Percentiles rank a stretch among this genome's conserved stretches.
These are phyloP conservation scores for Sebastes taczanowskii DNA, from an alignment of 2,797 vertebrate genomes.

Conservation along the genomic window DNA sequence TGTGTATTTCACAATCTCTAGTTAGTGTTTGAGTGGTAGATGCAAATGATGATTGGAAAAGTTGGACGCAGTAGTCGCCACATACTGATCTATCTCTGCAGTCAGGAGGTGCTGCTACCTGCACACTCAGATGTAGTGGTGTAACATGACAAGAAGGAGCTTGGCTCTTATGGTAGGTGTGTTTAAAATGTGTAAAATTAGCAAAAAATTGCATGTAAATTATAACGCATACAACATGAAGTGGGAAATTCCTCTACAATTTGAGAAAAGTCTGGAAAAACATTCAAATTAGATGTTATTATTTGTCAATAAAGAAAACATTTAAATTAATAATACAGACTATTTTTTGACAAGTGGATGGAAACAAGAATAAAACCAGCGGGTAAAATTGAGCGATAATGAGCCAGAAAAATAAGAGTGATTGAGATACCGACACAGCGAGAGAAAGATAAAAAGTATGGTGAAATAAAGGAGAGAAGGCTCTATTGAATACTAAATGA, in stretches of 20 bases:
- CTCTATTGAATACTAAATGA: constrained; percentile 17
- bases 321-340: background rate
- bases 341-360: background rate
- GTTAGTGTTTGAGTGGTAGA: background rate
- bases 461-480: background rate
- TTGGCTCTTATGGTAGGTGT: background rate
- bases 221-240: background rate
- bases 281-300: background rate
- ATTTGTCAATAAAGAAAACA: background rate
- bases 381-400: background rate
- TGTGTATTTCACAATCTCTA: background rate
- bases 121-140: background rate
- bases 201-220: background rate
- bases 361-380: background rate
- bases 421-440: background rate
- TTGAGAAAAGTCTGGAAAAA: background rate
- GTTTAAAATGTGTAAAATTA: background rate
- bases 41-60: background rate
- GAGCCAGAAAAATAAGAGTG: background rate
- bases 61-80: background rate
- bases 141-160: background rate
- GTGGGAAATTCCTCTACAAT: background rate
- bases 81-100: background rate
- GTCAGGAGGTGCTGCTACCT: background rate
- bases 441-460: background rate